phyloP scores from a whole-genome alignment of 1,140 invertebrate genomes.

The Pentalonia nigronervosa region DNA sequence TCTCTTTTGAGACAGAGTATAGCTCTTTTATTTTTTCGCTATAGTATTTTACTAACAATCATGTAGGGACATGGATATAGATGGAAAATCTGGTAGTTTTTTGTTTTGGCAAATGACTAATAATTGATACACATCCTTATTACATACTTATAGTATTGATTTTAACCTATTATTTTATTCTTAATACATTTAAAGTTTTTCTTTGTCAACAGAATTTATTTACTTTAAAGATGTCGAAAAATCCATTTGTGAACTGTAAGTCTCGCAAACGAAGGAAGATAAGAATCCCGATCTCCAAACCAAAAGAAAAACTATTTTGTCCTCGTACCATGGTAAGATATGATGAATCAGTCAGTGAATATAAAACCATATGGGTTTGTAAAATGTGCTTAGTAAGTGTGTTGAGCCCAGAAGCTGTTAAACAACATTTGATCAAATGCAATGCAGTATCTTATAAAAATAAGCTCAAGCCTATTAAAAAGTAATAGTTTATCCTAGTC shows the following conservation, averaged over 20 bases:
- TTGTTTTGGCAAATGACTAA: no score
- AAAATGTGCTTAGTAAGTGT: background rate
- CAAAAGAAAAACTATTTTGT: background rate
- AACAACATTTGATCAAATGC: background rate
- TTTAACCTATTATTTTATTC: background rate
- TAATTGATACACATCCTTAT: no score
- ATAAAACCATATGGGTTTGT: background rate
- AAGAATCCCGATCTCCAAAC: background rate
- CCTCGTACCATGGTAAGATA: background rate
- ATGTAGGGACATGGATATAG: no score
- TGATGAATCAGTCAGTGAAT: background rate
- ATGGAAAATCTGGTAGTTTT: no score
- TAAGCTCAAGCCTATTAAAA: background rate
- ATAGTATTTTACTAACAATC: no score
- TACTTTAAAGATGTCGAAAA: background rate
- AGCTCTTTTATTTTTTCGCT: no score
- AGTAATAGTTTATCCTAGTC: background rate
- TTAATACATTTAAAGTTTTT: background rate
- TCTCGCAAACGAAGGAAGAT: background rate
- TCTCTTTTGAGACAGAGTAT: no score
- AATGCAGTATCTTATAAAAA: background rate
- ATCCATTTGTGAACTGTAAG: constrained; percentile 38
- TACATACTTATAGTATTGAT: no score
- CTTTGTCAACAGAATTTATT: background rate
- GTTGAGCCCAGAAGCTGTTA: background rate